A percentile compares a stretch with the other conserved stretches of the same genome.
These are phyloP conservation scores for Lepidocyrtinus sp. DNA, from an alignment of 2,888 invertebrate species.

Conservation along the genomic window DNA sequence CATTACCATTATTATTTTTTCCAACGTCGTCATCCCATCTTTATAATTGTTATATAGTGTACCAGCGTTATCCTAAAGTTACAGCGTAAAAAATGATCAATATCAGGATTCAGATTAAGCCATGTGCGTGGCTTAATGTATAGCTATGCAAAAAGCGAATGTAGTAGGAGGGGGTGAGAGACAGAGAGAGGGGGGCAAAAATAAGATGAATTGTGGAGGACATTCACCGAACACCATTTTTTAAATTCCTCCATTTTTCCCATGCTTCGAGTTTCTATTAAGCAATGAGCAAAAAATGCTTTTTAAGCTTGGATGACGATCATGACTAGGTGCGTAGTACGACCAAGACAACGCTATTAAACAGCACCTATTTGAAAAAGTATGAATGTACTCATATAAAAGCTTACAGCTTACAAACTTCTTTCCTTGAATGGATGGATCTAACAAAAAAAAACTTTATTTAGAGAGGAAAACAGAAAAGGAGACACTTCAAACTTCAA, in stretches of 20 bases:
- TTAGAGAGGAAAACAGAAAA: not conserved
- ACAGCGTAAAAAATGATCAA: no score
- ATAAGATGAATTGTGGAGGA: slow-evolving; percentile 29
- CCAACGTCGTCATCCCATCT: not conserved
- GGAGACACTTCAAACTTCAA: not conserved
- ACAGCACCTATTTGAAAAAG: no score
- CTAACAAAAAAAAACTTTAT: slow-evolving; percentile 6
- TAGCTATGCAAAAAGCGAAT: not conserved
- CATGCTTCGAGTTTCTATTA: not conserved
- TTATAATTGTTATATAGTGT: slow-evolving; percentile 4
- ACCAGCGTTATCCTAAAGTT: not conserved
- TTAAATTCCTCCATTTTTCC: slow-evolving; percentile 21
- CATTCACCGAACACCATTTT: slow-evolving; percentile 37
- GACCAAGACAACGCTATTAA: no score
- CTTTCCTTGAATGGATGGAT: not conserved
- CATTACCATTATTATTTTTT: not conserved
- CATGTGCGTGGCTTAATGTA: no score
- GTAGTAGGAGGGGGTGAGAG: slow-evolving; percentile 10
- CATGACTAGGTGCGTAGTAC: not conserved
- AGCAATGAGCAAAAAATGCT: not conserved
- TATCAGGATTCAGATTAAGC: no score
- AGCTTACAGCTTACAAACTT: not conserved
- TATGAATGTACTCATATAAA: not conserved
- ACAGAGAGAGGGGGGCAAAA: not conserved
- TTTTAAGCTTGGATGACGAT: not conserved